Percentiles rank a stretch among this genome's conserved stretches.
Evolutionary conservation across 2,797 vertebrate genomes (phyloP).

Genomic region (Rhabdomys pumilio): DNA sequence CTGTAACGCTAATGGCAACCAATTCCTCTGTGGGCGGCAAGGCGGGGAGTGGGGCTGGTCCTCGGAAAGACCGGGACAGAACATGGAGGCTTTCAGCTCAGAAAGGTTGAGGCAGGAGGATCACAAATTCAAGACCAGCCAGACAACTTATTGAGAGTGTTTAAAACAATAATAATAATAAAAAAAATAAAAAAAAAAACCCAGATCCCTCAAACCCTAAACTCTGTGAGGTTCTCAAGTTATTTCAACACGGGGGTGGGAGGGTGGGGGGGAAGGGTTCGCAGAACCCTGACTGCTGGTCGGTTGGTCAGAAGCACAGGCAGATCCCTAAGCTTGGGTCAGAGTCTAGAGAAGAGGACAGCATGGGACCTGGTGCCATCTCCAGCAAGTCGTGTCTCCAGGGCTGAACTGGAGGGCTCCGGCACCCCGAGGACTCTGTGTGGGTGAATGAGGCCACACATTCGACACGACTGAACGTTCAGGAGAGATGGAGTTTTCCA

Average conservation of each 20-base stretch:
- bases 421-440: not conserved
- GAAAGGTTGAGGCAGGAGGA: not conserved
- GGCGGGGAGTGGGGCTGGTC: too few species aligned
- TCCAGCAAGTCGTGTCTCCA: not conserved
- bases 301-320: too few species aligned
- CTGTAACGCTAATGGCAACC: not conserved
- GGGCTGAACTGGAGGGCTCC: not conserved
- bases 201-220: not conserved
- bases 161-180: not conserved
- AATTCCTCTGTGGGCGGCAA: not conserved
- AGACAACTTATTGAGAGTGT: not conserved
- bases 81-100: not conserved
- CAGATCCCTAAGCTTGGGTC: not conserved
- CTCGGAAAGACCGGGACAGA: not conserved
- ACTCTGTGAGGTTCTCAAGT: not conserved
- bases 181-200: not conserved
- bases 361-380: not conserved
- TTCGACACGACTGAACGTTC: too few species aligned
- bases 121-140: not conserved
- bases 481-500: not conserved
- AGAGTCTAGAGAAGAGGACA: not conserved
- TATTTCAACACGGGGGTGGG: too few species aligned
- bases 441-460: too few species aligned
- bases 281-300: too few species aligned
- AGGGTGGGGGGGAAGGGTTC: too few species aligned